phyloP scores from a whole-genome alignment of 2,797 vertebrate species.

The Thalassophryne amazonica region DNA sequence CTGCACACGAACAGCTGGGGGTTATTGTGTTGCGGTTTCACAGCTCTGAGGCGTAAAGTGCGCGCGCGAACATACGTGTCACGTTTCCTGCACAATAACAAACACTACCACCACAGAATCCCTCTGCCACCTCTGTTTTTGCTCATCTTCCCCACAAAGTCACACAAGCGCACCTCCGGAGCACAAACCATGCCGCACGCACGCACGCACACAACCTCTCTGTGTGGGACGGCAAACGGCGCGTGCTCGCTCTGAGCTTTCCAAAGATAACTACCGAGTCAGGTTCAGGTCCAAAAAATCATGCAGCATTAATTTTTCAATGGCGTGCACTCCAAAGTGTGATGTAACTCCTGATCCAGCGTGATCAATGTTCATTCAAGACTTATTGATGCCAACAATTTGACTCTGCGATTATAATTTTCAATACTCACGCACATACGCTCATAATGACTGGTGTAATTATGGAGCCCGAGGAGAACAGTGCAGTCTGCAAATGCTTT shows the following conservation, averaged over 20 bases:
- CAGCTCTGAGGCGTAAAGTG: conserved; percentile 40
- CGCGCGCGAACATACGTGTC: conserved; percentile 40
- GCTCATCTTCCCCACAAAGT: conserved; percentile 65
- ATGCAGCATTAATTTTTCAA: conserved; percentile 41
- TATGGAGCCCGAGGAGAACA: conserved; percentile 35
- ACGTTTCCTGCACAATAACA: conserved; percentile 56
- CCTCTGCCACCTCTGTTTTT: conserved; percentile 54
- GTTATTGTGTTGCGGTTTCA: conserved; percentile 72
- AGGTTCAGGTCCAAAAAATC: conserved; percentile 61
- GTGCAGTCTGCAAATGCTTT: conserved; percentile 21
- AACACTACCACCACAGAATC: conserved; percentile 70
- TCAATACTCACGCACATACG: conserved; percentile 63
- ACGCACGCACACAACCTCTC: conserved; percentile 1
- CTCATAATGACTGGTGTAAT: conserved; percentile 61
- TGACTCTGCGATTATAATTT: conserved; percentile 63
- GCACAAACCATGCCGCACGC: conserved; percentile 12
- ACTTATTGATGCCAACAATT: conserved; percentile 57
- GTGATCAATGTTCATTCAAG: conserved; percentile 54
- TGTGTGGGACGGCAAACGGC: conserved; percentile 40
- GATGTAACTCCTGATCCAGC: conserved; percentile 58
- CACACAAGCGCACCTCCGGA: conserved; percentile 39
- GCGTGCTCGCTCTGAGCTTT: conserved; percentile 27
- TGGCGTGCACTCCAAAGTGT: conserved; percentile 41
- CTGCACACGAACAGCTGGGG: conserved; percentile 67
- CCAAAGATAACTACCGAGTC: conserved; percentile 62